These are phyloP conservation scores for Sandelia bainsii DNA, from an alignment of 2,797 vertebrate species.

Conservation along the genomic window DNA sequence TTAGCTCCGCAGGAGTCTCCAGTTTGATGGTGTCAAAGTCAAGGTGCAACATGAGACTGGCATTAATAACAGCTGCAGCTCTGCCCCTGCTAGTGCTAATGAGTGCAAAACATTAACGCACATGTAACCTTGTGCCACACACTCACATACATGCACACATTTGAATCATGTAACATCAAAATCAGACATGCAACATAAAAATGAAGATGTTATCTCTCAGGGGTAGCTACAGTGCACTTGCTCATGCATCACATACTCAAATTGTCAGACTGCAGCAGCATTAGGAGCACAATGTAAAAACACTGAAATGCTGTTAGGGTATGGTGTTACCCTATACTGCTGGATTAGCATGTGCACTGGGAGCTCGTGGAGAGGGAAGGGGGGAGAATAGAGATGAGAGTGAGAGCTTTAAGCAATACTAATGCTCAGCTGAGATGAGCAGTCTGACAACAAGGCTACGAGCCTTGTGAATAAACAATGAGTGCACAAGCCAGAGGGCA, in stretches of 20 bases:
- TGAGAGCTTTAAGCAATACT: constrained; percentile 63
- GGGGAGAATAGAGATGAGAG: constrained; percentile 41
- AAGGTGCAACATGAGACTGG: constrained; percentile 65
- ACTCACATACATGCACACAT: not conserved
- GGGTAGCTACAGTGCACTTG: constrained; percentile 3
- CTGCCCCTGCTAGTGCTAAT: constrained; percentile 43
- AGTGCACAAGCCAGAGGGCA: constrained; percentile 52
- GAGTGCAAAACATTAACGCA: constrained; percentile 53
- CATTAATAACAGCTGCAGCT: constrained; percentile 54
- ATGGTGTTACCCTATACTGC: constrained; percentile 47
- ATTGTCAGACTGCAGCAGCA: constrained; percentile 41
- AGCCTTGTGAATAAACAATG: constrained; percentile 72
- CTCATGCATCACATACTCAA: constrained; percentile 13
- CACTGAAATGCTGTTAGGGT: constrained; percentile 62
- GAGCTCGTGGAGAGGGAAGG: constrained; percentile 18
- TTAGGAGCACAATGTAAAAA: constrained; percentile 58
- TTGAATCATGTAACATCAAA: not conserved
- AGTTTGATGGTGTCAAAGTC: constrained; percentile 60
- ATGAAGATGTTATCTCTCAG: constrained; percentile 10
- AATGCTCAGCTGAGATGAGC: constrained; percentile 69
- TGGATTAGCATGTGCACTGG: constrained; percentile 63
- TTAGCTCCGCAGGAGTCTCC: constrained; percentile 23
- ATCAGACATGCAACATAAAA: constrained; percentile 8
- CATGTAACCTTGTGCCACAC: constrained; percentile 4
- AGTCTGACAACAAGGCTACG: constrained; percentile 64